Percentiles rank a stretch among this genome's conserved stretches.
These are phyloP conservation scores for Mythimna albipuncta DNA, from an alignment of 2,888 invertebrate species.

Conservation along the genomic window DNA sequence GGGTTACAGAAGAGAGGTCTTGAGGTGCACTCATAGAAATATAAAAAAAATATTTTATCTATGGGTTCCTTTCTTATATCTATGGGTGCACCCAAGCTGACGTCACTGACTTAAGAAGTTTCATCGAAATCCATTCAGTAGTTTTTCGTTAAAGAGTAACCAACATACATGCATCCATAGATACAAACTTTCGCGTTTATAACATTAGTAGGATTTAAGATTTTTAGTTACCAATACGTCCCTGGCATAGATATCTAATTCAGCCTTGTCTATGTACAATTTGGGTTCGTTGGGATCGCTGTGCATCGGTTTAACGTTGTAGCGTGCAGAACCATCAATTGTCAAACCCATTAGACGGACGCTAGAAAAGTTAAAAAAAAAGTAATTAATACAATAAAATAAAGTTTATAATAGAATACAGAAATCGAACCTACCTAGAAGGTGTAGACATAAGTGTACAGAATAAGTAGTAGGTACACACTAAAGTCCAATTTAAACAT, in stretches of 20 bases:
- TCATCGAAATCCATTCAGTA: too few species aligned
- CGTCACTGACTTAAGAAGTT: not conserved
- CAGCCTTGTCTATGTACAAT: slow-evolving; percentile 16
- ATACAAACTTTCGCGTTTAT: not conserved
- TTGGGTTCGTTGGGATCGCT: not conserved
- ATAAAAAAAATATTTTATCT: too few species aligned
- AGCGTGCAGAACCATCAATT: not conserved
- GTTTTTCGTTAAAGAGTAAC: too few species aligned
- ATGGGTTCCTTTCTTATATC: too few species aligned
- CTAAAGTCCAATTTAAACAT: not conserved
- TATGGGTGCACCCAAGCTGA: not conserved
- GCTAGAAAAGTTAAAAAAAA: slow-evolving; percentile 9
- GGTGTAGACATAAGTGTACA: too few species aligned
- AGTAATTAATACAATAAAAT: not conserved
- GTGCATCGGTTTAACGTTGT: not conserved
- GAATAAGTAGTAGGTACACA: too few species aligned
- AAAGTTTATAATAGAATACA: too few species aligned
- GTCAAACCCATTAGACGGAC: not conserved
- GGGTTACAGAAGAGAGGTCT: not conserved
- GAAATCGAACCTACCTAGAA: too few species aligned
- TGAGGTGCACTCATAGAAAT: not conserved
- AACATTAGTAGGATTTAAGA: not conserved
- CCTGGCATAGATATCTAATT: slow-evolving; percentile 11
- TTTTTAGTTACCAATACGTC: slow-evolving; percentile 11
- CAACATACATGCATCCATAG: too few species aligned